phyloP scores from a whole-genome alignment of 1,140 invertebrate genomes.

The Ridgeia piscesae region DNA sequence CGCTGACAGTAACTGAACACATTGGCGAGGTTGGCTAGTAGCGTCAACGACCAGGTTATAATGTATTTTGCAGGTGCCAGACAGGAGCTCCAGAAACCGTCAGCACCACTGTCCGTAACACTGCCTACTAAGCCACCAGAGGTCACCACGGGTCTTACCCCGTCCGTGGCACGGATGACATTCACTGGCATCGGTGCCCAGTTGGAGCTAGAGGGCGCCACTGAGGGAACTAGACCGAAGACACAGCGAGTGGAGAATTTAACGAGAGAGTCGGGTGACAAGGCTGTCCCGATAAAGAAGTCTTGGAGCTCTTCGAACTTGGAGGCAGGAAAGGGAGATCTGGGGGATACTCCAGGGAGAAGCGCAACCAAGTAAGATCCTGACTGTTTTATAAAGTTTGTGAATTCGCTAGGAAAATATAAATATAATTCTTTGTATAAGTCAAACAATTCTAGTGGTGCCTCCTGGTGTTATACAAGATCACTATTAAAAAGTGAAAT shows the following conservation, averaged over 20 bases:
- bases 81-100: background rate
- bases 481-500: too few relatives aligned
- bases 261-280: background rate
- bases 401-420: too few relatives aligned
- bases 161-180: background rate
- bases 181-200: background rate
- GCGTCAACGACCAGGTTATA: background rate
- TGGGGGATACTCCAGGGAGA: background rate
- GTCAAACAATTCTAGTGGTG: too few relatives aligned
- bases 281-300: background rate
- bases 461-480: too few relatives aligned
- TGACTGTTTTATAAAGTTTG: background rate
- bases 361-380: slow-evolving; percentile 25
- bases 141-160: background rate
- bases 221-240: background rate
- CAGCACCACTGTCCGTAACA: background rate
- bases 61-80: background rate
- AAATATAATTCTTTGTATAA: too few relatives aligned
- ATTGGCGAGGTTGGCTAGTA: background rate
- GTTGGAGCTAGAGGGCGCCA: background rate
- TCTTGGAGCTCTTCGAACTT: background rate
- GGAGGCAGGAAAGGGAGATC: background rate
- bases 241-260: background rate
- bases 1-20: too few relatives aligned
- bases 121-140: background rate